Evolutionary conservation across 1,140 invertebrate genomes (phyloP), one percentile per base, ranked within the genome.

Genomic region (Sitophilus oryzae): DNA sequence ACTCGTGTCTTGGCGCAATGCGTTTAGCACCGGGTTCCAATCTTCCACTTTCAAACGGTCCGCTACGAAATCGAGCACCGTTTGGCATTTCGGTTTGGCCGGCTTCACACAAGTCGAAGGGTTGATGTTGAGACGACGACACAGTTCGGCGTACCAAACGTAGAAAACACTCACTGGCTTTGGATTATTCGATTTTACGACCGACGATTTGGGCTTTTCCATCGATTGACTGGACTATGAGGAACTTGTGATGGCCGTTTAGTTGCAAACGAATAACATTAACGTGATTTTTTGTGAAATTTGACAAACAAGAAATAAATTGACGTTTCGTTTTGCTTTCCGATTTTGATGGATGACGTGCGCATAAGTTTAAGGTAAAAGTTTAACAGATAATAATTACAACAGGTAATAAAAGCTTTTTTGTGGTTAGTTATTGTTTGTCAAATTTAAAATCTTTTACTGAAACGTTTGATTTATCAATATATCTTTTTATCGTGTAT

Each of bases 1-100:
- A 50, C 77, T 80, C 15, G 78, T 73, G 64, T 85, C 84, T 22
- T 79, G 74, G 2, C 80, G 77, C 1, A 86, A 59, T 0, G 84
- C 81, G 52, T 81, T 81, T 20, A 86, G 60, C 8, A 85, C 80
- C 0, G 82, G 82, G n/a, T 71, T 73, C 83, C 84, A 86, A 44
- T 86, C 82, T 30, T 77, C 77, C 53, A 81, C 77, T 63, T 83
- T 85, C 14, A 86, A 76, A 18, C 82, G 75, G 65, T 86, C 84
- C 18, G 79, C 80, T 22, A 76, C 79, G 58, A 85, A 83, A 53
- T 84, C 81, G 44, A 85, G 56, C 4, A 77, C 55, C 1, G 67
- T 72, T 25, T 70, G 71, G 30, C 66, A 66, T 58, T 73, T 76
- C 3, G 67, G 66, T 53, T 74, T 76, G 1, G 67, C 59, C 11